Percentiles rank a stretch among this genome's conserved stretches.
Evolutionary conservation across 1,140 invertebrate genomes (phyloP).

Genomic region (Drosophila chauvacae): DNA sequence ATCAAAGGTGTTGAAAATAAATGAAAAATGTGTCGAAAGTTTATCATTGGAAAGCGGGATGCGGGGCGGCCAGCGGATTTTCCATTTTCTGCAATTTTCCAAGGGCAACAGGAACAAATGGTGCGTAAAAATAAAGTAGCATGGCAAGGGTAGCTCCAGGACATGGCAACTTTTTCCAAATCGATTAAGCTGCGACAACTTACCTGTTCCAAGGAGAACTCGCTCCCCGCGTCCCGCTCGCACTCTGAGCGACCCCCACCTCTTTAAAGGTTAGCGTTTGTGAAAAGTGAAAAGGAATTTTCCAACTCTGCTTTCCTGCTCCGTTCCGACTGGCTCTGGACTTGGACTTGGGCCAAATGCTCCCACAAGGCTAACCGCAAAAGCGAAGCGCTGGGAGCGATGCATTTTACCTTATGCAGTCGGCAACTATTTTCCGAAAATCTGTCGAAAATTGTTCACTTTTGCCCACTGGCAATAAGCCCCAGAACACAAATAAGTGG

Average conservation of each 20-base stretch:
- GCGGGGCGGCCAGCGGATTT: conserved; percentile 53
- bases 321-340: conserved; percentile 25
- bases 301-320: conserved; percentile 14
- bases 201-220: conserved; percentile 41
- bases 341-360: conserved; percentile 43
- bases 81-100: conserved; percentile 60
- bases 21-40: conserved; percentile 83
- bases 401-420: conserved; percentile 61
- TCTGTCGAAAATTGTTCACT: conserved; percentile 76
- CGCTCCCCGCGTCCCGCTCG: neutral
- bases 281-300: conserved; percentile 77
- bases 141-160: conserved; percentile 60
- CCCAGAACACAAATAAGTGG: conserved; percentile 73
- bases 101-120: conserved; percentile 54
- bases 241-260: conserved; percentile 11
- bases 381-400: conserved; percentile 45
- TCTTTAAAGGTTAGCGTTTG: conserved; percentile 74
- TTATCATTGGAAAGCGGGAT: conserved; percentile 61
- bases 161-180: conserved; percentile 77
- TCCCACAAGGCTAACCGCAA: conserved; percentile 66
- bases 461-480: conserved; percentile 63
- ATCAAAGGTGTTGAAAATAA: conserved; percentile 83
- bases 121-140: conserved; percentile 77
- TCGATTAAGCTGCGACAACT: conserved; percentile 80
- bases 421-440: conserved; percentile 72